Conservation (phyloP, 2,888 invertebrate genomes). For the Theristus sp. region DNA sequence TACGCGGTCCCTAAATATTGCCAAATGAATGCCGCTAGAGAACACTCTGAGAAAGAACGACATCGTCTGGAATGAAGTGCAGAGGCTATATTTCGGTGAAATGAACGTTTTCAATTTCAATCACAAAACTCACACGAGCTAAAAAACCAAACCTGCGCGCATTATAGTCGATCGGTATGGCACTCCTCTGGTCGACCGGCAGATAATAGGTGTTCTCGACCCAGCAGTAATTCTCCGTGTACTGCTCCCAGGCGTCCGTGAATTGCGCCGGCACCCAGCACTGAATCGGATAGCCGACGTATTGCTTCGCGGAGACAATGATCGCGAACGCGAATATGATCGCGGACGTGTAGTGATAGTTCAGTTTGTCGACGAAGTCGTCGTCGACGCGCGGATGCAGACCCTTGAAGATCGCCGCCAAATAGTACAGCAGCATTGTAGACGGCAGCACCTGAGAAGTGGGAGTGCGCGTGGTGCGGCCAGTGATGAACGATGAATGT, state of each 20-base stretch:
- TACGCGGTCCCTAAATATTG: background rate
- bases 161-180: background rate
- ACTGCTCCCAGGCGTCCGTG: slow-evolving; percentile 36
- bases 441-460: slow-evolving; percentile 26
- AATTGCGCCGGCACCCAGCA: slow-evolving; percentile 37
- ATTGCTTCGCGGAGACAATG: slow-evolving; percentile 30
- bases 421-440: slow-evolving; percentile 28
- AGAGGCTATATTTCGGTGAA: no score
- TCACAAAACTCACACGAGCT: background rate
- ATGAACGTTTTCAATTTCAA: no score
- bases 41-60: background rate
- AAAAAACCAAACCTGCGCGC: background rate
- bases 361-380: slow-evolving; percentile 22
- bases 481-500: background rate
- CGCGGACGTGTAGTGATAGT: slow-evolving; percentile 25
- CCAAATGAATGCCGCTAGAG: background rate
- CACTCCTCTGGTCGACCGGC: slow-evolving; percentile 25
- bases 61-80: no score
- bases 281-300: slow-evolving; percentile 26
- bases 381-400: slow-evolving; percentile 29
- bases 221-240: slow-evolving; percentile 39
- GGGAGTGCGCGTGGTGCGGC: slow-evolving; percentile 5
- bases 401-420: slow-evolving; percentile 30
- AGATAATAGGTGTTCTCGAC: slow-evolving; percentile 38
- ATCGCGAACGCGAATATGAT: slow-evolving; percentile 30